Evolutionary conservation across 2,113 vertebrate genomes (phyloP), one percentile per base, ranked within the genome.

Genomic region (Gopherus flavomarginatus): DNA sequence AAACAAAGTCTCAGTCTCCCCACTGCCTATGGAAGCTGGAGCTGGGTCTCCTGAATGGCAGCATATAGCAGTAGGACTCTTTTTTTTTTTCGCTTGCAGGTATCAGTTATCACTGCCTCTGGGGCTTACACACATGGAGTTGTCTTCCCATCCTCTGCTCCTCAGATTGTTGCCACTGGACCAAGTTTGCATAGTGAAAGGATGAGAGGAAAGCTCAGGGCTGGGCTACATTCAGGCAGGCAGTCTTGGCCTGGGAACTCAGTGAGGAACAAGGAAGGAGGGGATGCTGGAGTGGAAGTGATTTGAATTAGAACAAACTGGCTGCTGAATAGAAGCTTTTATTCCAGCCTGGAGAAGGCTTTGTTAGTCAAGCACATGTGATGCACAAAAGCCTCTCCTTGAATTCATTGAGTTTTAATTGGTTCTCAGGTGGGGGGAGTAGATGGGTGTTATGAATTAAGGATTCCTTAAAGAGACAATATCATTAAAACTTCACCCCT

Each of bases 381-480:
- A 98, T 98, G 96, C 98, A 98, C 98, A 98, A 98, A 98, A 98
- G 98, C 98, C 98, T 98, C 98, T 97, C 98, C 98, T 98, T 98
- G 98, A 98, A 98, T 98, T 98, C 98, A 97, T 98, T 98, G 98
- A 98, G 97, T 98, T 98, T 98, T 98, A 98, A 98, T 98, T 98
- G 98, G 98, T 98, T 99, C 98, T 98, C 98, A 98, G 98, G 98
- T 98, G 98, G 98, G 98, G 98, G 98, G 98, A 98, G 98, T 98
- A 98, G 98, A 98, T 88, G 98, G 98, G 95, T 98, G 97, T 98
- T 96, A 83, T 94, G 97, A 98, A 98, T 98, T 98, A 97, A 95
- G 97, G 97, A 98, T 97, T 98, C 98, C 97, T 98, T 98, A 98
- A 98, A 98, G 98, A 97, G 97, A 96, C 97, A 97, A 97, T 96